A percentile compares a stretch with the other conserved stretches of the same genome.
phyloP scores from a whole-genome alignment of 1,140 invertebrate genomes.

The Kradibia gibbosae region DNA sequence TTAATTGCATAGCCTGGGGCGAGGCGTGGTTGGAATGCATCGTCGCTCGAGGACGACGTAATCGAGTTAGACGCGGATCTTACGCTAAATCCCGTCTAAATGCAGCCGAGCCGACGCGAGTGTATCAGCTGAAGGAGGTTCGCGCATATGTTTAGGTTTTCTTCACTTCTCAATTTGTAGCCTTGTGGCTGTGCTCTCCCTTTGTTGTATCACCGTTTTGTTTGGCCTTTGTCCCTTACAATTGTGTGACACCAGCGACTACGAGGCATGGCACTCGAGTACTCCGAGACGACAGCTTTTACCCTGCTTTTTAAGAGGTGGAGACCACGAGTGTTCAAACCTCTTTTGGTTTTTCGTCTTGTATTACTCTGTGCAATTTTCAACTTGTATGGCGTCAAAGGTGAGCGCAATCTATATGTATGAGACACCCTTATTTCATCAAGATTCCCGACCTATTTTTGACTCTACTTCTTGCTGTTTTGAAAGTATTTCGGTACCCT shows the following conservation, averaged over 20 bases:
- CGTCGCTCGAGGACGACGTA: not conserved
- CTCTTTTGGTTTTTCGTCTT: slow-evolving; percentile 31
- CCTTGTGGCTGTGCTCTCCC: not conserved
- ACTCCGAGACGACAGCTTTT: not conserved
- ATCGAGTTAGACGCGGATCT: not conserved
- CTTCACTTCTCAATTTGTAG: not conserved
- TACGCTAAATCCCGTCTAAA: not conserved
- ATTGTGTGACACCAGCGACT: not conserved
- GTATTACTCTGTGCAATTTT: slow-evolving; percentile 7
- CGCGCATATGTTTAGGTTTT: slow-evolving; percentile 4
- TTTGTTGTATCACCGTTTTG: not conserved
- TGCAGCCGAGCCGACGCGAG: not conserved
- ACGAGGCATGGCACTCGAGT: not conserved
- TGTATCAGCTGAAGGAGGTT: slow-evolving; percentile 12
- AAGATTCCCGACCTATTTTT: not conserved
- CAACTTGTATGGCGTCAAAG: slow-evolving; percentile 39
- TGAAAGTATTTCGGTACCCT: not conserved
- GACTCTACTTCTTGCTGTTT: not conserved
- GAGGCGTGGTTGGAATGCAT: not conserved
- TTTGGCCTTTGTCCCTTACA: not conserved
- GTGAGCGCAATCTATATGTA: slow-evolving; percentile 34
- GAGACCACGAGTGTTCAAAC: not conserved
- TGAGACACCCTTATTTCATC: not conserved
- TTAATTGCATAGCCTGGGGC: not conserved
- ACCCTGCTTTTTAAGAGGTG: not conserved